Conservation (phyloP, 2,113 vertebrate genomes). For the Rafetus swinhoei region DNA sequence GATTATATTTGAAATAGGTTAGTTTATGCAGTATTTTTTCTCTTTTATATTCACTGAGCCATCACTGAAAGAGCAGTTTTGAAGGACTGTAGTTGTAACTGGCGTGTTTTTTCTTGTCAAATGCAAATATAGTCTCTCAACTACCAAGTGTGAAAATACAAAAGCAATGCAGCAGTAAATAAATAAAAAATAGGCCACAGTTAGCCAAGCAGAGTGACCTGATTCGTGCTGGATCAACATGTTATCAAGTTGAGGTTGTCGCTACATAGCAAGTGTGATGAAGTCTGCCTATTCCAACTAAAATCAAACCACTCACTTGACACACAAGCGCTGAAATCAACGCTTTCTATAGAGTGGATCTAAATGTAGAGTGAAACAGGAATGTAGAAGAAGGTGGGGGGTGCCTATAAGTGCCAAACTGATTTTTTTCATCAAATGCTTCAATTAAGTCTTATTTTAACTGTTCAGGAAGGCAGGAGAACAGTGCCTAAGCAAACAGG, state of each 20-base stretch:
- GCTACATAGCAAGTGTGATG: conserved; percentile 57
- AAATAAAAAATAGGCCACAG: conserved; percentile 48
- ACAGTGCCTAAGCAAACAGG: conserved; percentile 22
- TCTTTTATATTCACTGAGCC: conserved; percentile 1
- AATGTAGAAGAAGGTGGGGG: neutral
- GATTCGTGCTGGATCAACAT: conserved; percentile 71
- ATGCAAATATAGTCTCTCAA: conserved; percentile 53
- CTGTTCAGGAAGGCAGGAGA: conserved; percentile 42
- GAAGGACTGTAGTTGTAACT: conserved; percentile 28
- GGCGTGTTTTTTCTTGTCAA: neutral
- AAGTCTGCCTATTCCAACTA: conserved; percentile 61
- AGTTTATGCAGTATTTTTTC: conserved; percentile 2
- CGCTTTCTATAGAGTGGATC: conserved; percentile 37
- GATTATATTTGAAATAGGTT: neutral
- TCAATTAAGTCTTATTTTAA: conserved; percentile 68
- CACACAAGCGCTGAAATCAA: conserved; percentile 51
- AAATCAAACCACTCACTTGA: conserved; percentile 63
- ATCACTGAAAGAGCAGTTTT: conserved; percentile 24
- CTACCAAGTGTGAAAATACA: conserved; percentile 35
- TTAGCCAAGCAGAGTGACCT: conserved; percentile 67
- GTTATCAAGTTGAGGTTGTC: conserved; percentile 68
- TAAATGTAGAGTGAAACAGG: conserved; percentile 60
- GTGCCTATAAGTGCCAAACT: conserved; percentile 55
- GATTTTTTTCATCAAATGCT: conserved; percentile 75
- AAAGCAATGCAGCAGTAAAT: neutral